phyloP scores from a whole-genome alignment of 2,797 vertebrate species.

The Anguilla marmorata region DNA sequence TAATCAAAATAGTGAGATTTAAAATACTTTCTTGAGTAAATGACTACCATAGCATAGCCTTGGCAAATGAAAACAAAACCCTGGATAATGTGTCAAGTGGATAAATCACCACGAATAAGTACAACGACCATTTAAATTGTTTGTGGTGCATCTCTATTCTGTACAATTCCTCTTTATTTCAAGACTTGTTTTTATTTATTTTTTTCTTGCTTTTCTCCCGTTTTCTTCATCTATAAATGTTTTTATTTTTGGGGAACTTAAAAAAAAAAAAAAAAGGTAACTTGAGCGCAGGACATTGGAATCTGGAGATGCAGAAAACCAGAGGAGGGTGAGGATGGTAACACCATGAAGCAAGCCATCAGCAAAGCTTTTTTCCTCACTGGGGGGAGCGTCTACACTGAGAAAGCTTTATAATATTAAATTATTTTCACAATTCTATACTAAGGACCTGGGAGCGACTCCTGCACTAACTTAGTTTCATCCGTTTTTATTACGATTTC shows the following conservation, averaged over 20 bases:
- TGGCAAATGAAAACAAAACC: background rate
- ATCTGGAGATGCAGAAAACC: slow-evolving; percentile 31
- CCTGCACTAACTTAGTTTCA: background rate
- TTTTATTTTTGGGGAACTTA: slow-evolving; percentile 13
- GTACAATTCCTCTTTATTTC: background rate
- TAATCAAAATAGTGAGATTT: background rate
- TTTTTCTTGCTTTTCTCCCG: background rate
- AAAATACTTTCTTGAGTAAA: slow-evolving; percentile 8
- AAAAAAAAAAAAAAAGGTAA: slow-evolving; percentile 5
- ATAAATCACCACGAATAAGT: background rate
- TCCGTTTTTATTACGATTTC: background rate
- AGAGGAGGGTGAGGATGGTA: background rate
- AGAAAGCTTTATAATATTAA: background rate
- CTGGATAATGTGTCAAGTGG: background rate
- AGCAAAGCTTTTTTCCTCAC: background rate
- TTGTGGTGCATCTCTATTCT: slow-evolving; percentile 7
- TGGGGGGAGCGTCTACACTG: background rate
- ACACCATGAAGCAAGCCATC: background rate
- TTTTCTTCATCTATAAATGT: slow-evolving; percentile 13
- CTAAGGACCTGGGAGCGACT: background rate
- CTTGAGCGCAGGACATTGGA: slow-evolving; percentile 14
- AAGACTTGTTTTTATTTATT: background rate
- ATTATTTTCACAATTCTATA: background rate
- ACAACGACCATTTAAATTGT: slow-evolving; percentile 23
- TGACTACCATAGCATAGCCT: background rate